Conservation (phyloP, 1,140 invertebrate species). For the Leguminivora glycinivorella region DNA sequence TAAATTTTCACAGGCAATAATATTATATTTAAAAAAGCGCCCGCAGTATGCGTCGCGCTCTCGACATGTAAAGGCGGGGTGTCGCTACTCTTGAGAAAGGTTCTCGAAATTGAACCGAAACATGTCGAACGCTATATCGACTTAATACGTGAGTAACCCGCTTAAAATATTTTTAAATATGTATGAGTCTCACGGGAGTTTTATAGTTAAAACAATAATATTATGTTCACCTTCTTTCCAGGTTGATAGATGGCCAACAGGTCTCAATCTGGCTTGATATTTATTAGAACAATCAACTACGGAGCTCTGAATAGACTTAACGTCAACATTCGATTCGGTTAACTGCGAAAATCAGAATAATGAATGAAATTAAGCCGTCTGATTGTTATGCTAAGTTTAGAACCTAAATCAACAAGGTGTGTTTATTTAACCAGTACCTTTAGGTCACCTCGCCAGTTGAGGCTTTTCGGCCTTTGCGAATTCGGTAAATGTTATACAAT, state of each 20-base stretch:
- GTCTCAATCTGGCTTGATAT: neutral
- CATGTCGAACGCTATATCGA: too few species aligned
- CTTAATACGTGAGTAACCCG: too few species aligned
- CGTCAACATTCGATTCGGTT: neutral
- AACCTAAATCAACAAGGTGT: neutral
- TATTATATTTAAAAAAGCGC: too few species aligned
- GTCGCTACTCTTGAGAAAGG: too few species aligned
- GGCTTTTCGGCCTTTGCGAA: neutral
- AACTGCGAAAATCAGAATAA: neutral
- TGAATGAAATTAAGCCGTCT: neutral
- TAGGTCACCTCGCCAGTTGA: neutral
- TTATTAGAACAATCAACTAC: neutral
- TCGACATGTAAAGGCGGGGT: too few species aligned
- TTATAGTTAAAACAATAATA: too few species aligned
- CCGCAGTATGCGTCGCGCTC: too few species aligned
- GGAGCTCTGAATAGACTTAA: neutral
- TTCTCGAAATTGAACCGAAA: too few species aligned
- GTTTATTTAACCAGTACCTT: neutral
- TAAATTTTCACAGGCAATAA: neutral
- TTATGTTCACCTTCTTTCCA: neutral
- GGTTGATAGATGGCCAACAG: neutral
- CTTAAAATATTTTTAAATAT: too few species aligned
- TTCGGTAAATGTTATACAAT: neutral
- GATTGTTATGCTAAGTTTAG: neutral
- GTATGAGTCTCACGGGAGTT: too few species aligned